These are phyloP conservation scores for Crocidura indochinensis DNA, from an alignment of 2,797 vertebrate genomes.

Conservation along the genomic window DNA sequence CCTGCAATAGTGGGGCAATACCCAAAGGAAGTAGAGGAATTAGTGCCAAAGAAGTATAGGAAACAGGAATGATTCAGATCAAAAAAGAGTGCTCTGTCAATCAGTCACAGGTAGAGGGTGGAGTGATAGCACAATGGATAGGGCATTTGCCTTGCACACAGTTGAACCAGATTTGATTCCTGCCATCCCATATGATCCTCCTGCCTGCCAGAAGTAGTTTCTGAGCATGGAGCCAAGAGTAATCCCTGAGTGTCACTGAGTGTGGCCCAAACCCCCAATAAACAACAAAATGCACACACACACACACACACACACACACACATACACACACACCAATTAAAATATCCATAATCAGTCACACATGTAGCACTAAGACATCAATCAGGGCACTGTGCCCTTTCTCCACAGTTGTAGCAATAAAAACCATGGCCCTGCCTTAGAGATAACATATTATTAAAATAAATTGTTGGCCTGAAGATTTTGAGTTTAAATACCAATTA, in stretches of 20 bases:
- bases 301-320: too few relatives aligned
- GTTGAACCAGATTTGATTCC: too few relatives aligned
- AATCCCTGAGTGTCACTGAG: too few relatives aligned
- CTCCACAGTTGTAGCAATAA: slow-evolving; percentile 72
- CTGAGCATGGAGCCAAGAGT: too few relatives aligned
- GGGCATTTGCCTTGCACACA: too few relatives aligned
- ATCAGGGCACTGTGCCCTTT: slow-evolving; percentile 80
- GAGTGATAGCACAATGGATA: too few relatives aligned
- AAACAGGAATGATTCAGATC: slow-evolving; percentile 66
- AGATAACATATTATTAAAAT: slow-evolving; percentile 85
- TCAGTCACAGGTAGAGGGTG: slow-evolving; percentile 27
- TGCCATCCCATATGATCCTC: too few relatives aligned
- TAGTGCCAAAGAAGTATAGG: slow-evolving; percentile 1
- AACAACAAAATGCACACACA: too few relatives aligned
- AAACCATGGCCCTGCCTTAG: slow-evolving; percentile 82
- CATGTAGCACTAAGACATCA: slow-evolving; percentile 69
- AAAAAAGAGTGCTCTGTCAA: slow-evolving; percentile 59
- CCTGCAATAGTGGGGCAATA: not conserved
- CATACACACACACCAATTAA: too few relatives aligned
- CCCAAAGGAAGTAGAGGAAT: not conserved
- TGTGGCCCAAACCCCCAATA: too few relatives aligned
- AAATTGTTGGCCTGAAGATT: slow-evolving; percentile 84
- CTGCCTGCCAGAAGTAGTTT: too few relatives aligned
- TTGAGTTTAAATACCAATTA: slow-evolving; percentile 84
- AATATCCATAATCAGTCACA: too few relatives aligned